phyloP scores from a whole-genome alignment of 2,888 invertebrate species.

The Drosophila fulvimacula region DNA sequence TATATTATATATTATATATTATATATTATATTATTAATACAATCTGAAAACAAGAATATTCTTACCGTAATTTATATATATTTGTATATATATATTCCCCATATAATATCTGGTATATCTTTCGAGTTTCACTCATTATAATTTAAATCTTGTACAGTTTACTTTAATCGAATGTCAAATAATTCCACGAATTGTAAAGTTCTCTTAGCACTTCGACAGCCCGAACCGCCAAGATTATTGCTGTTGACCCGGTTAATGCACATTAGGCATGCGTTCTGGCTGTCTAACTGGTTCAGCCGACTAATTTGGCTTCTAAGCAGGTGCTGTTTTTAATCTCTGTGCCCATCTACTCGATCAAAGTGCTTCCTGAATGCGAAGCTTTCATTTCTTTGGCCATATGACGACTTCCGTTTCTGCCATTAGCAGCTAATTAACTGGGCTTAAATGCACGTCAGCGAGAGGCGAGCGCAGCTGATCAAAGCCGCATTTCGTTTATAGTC shows the following conservation, averaged over 20 bases:
- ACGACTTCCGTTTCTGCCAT: conserved; percentile 59
- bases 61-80: too few relatives aligned
- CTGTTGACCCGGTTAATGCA: conserved; percentile 3
- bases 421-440: conserved; percentile 62
- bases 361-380: conserved; percentile 61
- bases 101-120: background rate
- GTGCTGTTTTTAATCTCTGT: conserved; percentile 38
- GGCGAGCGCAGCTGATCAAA: conserved; percentile 65
- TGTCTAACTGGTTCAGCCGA: conserved; percentile 14
- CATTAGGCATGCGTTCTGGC: background rate
- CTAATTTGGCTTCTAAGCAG: conserved; percentile 48
- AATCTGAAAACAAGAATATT: too few relatives aligned
- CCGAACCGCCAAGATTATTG: background rate
- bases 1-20: too few relatives aligned
- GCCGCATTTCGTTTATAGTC: conserved; percentile 37
- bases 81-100: too few relatives aligned
- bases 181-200: background rate
- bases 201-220: background rate
- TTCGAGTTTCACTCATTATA: background rate
- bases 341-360: conserved; percentile 38
- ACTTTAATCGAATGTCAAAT: background rate
- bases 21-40: too few relatives aligned
- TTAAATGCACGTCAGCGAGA: conserved; percentile 45
- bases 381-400: conserved; percentile 59
- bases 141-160: background rate